These are phyloP conservation scores for Cynoglossus semilaevis DNA, from an alignment of 2,113 vertebrate genomes.

Conservation along the genomic window DNA sequence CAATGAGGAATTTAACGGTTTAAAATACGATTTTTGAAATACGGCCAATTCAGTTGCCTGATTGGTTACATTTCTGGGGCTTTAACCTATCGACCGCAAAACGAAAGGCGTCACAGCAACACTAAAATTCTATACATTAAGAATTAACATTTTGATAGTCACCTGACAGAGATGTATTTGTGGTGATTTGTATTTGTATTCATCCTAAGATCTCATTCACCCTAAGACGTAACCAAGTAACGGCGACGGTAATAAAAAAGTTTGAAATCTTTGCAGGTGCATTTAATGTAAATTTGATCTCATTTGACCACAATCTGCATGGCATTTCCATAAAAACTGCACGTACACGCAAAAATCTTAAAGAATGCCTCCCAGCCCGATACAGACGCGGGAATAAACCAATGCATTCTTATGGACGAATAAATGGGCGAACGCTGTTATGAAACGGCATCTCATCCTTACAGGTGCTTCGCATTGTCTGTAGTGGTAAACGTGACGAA, in stretches of 20 bases:
- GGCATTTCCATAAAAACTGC: neutral
- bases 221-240: too few species aligned
- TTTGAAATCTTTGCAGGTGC: neutral
- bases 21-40: too few species aligned
- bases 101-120: too few species aligned
- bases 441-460: conserved; percentile 75
- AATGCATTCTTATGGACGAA: conserved; percentile 34
- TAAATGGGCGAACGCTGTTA: conserved; percentile 57
- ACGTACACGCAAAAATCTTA: neutral
- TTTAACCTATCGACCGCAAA: too few species aligned
- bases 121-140: too few species aligned
- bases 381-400: conserved; percentile 24
- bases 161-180: too few species aligned
- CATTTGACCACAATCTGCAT: neutral
- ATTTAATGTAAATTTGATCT: neutral
- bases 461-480: conserved; percentile 82
- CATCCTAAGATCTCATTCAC: too few species aligned
- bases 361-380: neutral
- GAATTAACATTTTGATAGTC: too few species aligned
- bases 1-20: too few species aligned
- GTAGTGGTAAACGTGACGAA: conserved; percentile 89
- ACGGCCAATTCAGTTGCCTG: too few species aligned
- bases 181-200: too few species aligned
- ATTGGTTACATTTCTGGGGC: too few species aligned
- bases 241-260: neutral